These are phyloP conservation scores for Epinephelus lanceolatus DNA, from an alignment of 2,113 vertebrate species.

Conservation along the genomic window DNA sequence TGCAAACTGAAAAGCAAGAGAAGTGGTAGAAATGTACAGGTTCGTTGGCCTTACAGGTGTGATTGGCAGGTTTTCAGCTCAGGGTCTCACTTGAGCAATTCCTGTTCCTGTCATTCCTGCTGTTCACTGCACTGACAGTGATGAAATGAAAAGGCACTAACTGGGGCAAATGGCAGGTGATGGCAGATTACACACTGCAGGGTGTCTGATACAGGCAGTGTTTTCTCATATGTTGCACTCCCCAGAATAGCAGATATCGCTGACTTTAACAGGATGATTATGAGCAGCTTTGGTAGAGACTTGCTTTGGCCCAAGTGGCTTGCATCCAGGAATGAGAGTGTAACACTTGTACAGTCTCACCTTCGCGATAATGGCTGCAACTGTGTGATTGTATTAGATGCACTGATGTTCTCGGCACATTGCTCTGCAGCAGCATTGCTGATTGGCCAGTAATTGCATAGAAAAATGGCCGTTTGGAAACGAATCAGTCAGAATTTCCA, in stretches of 20 bases:
- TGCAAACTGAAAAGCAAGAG: constrained; percentile 17
- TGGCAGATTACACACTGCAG: constrained; percentile 40
- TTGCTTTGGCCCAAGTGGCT: constrained; percentile 18
- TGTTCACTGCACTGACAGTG: constrained; percentile 45
- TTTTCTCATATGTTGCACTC: constrained; percentile 12
- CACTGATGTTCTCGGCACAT: background rate
- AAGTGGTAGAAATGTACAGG: constrained; percentile 18
- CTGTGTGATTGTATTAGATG: background rate
- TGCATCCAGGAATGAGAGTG: background rate
- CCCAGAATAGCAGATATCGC: constrained; percentile 17
- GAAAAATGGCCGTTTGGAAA: background rate
- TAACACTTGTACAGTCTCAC: background rate
- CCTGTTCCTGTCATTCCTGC: constrained; percentile 56
- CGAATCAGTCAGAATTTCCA: background rate
- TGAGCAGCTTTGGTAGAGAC: background rate
- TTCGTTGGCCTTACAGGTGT: constrained; percentile 38
- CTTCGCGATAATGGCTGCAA: background rate
- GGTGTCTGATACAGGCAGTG: constrained; percentile 10
- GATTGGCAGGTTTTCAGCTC: constrained; percentile 70
- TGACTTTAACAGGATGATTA: constrained; percentile 28
- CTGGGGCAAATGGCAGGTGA: constrained; percentile 63
- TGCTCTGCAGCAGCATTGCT: background rate
- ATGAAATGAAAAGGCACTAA: constrained; percentile 66
- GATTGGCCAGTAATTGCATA: background rate
- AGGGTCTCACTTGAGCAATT: constrained; percentile 59